Percentiles rank a stretch among this genome's conserved stretches.
Evolutionary conservation across 2,797 vertebrate species (phyloP).

Genomic region (Thamnophis elegans): DNA sequence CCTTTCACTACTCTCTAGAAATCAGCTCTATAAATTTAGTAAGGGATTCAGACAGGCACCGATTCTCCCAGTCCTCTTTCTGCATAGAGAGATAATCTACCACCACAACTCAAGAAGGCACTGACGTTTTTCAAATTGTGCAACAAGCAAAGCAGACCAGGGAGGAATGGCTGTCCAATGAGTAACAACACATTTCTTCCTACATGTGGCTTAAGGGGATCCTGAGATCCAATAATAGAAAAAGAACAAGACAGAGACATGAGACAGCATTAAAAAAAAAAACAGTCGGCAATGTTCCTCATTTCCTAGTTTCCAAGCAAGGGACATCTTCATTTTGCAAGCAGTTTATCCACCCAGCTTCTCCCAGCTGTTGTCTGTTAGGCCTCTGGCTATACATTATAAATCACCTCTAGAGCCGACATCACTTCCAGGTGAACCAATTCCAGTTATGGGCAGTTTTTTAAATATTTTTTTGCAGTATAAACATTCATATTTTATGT

Average conservation of each 20-base stretch:
- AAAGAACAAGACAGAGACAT: not conserved
- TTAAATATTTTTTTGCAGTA: no score
- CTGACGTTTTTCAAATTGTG: not conserved
- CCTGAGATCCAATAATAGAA: not conserved
- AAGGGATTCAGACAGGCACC: not conserved
- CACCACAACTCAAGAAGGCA: not conserved
- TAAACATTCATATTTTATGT: no score
- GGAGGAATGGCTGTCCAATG: not conserved
- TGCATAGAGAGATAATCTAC: rapidly evolving
- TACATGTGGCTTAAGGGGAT: not conserved
- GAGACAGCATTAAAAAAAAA: not conserved
- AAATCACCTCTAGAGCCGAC: slow-evolving; percentile 50
- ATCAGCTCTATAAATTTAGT: not conserved
- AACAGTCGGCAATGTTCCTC: not conserved
- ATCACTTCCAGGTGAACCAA: slow-evolving; percentile 41
- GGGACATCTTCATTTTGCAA: not conserved
- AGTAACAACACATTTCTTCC: not conserved
- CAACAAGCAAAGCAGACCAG: not conserved
- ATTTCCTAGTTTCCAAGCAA: not conserved
- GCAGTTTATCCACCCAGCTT: not conserved
- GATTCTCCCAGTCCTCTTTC: not conserved
- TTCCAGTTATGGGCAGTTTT: not conserved
- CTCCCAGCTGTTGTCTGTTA: slow-evolving; percentile 10
- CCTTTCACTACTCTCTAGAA: not conserved
- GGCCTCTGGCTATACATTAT: slow-evolving; percentile 35